Base-by-base conservation (phyloP, 2,888 invertebrate genomes). In the Cheilosia vulpina region DNA sequence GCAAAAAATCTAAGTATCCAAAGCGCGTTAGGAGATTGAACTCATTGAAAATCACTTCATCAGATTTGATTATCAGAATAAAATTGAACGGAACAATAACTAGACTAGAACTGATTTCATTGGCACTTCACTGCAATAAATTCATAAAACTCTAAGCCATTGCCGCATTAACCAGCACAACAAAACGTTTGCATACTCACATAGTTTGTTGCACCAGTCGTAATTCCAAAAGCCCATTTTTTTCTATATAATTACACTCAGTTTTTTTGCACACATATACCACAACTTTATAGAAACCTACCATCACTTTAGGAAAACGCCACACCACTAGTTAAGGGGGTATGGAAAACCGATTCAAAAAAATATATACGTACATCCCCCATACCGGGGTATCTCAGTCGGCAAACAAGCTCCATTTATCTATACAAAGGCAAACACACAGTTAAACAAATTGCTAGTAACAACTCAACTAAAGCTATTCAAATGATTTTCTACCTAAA, bases 361-460 rank as follows among this genome's bases (percentile, higher is more conserved):
- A 24, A 13, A 52, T 31, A 21, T 24, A 31, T 2, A 50, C 17
- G 21, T 21, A 17, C 17, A 17, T 47, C n/a, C 1, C 31, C 31
- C 9, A 31, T 31, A 27, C 27, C 27, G 27, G 2, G 15, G 4
- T 50, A 19, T 21, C 50, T 13, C 11, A 45, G 52, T 43, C 19
- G 7, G 41, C 17, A 19, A 53, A 17, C 52, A 52, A 60, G 45
- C 19, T 34, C 5, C 24, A 34, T 19, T 57, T 50, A 43, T 66
- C 71, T 45, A 13, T 27, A 27, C 7, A 27, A 27, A 27, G 55
- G n/a, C 6, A 68, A 55, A 47, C 4, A 66, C 38, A n/a, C 13
- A 69, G 77, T 69, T 78, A 78, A 77, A 38, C 53, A 68, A n/a
- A 13, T 47, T 69, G 19, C 45, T 31, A 57, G 24, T n/a, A 57